Conservation (phyloP, 30 jellyfish, hydroid and myxozoan genomes). For the Turritopsis dohrnii region DNA sequence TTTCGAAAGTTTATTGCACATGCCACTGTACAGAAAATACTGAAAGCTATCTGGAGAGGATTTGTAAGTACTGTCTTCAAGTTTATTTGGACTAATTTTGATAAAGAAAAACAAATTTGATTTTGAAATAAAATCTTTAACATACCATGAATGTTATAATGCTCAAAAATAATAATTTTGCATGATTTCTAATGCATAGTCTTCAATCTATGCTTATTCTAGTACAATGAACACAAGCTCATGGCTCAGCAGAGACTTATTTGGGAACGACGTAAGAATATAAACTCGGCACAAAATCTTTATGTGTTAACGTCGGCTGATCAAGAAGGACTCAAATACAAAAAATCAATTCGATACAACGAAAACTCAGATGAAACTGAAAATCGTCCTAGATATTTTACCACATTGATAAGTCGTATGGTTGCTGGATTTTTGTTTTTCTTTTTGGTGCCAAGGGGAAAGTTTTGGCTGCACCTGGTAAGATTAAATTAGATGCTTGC, state of each 20-base stretch:
- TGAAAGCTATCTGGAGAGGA: neutral
- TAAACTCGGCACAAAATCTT: neutral
- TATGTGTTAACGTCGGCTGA: neutral
- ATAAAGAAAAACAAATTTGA: too few species aligned
- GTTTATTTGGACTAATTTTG: too few species aligned
- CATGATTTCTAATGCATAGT: neutral
- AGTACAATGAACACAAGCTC: neutral
- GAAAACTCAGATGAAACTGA: neutral
- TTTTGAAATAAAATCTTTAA: too few species aligned
- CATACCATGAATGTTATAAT: too few species aligned
- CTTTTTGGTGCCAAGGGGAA: neutral
- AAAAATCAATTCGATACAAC: neutral
- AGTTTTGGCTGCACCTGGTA: neutral
- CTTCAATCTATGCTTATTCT: neutral
- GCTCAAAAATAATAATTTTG: too few species aligned
- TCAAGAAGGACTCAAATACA: neutral
- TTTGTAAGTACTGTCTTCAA: neutral
- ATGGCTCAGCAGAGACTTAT: neutral
- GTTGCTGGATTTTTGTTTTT: neutral
- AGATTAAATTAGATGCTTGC: neutral
- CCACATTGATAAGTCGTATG: neutral
- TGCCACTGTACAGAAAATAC: neutral
- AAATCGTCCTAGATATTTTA: neutral
- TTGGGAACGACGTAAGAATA: neutral
- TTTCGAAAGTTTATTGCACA: slow-evolving; percentile 6